Base-by-base conservation (phyloP, 2,113 vertebrate genomes). In the Zeus faber region DNA sequence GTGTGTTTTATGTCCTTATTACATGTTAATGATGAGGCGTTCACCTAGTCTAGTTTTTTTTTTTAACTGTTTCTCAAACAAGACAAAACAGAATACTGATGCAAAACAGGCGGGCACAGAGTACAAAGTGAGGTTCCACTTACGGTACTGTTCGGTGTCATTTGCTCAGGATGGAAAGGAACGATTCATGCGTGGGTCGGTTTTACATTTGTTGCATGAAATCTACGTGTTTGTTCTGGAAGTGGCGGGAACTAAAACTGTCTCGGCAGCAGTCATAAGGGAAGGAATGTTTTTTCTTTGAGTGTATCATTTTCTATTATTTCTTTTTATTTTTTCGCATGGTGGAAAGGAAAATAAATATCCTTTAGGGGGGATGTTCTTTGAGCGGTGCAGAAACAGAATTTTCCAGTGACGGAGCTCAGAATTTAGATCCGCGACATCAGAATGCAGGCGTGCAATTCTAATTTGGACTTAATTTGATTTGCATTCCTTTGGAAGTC, bases 401-500 rank as follows among this genome's bases (percentile, higher is more conserved):
- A 44, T 81, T 75, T 75, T 70, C 55, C 63, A 71, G 59, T 54
- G 70, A 58, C 16, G 8, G 52, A 62, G 67, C 65, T 76, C 55
- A 49, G 37, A 60, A 56, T 75, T 76, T 63, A 58, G 49, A 79
- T 70, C 26, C 31, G 24, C 57, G 43, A 26, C 41, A 53, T 65
- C 49, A 52, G 58, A 74, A 66, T 49, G 53, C 50, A 56, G 57
- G 69, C 65, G 5, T 76, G 62, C 65, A 61, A 26, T 77, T 81
- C 44, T 62, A 64, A 67, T 83, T 71, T 64, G 8, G 17, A 35
- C 54, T 71, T 77, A 68, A 79, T 85, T 82, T 76, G 60, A 85
- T 80, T 82, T 77, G 62, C 55, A 43, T 75, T 74, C 54, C 18
- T 59, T 72, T 67, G 60, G 64, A 70, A 65, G 52, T 70, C 37